Base-by-base conservation (phyloP, 2,888 invertebrate species). In the Torymus aiolomorphi region DNA sequence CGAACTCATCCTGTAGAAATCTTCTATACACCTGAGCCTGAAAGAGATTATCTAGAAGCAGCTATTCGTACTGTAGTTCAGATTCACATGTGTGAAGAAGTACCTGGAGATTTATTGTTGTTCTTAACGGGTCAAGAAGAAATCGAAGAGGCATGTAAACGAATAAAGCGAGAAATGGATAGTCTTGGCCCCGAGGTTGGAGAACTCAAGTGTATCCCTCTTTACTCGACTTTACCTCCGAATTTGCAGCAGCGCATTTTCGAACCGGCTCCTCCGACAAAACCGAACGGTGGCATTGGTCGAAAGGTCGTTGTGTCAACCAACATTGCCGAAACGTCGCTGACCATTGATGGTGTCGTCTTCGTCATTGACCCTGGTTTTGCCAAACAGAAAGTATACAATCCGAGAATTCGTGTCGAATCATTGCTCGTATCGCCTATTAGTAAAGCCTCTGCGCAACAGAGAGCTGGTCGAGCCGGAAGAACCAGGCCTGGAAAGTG, bases 301-400 rank as follows among this genome's bases (percentile, higher is more conserved):
- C 91, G 97, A 4, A 97, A 94, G 91, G 97, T 98, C 0, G 99
- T 99, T 0, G 98, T 99, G 0, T 98, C 99, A 0, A 99, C 99
- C 0, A 99, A 99, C 89, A 99, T 99, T 84, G 99, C 99, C 0
- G 99, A 99, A 92, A 99, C 99, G 0, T 99, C 99, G 0, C 91
- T 99, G 31, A 99, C 99, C 5, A 99, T 99, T 86, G 99, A 99
- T 87, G 99, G 99, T 67, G 98, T 99, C 1, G 99, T 99, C 13
- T 99, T 98, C 89, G 99, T 99, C 12, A 99, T 99, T 88, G 99
- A 99, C 91, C 99, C 99, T 0, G 99, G 99, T 12, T 99, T 99
- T 91, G 98, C 99, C 0, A 99, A 99, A 88, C 99, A 99, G 90
- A 99, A 99, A 92, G 94, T 97, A 5, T 97, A 97, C 89, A 97